phyloP scores from a whole-genome alignment of 2,888 invertebrate species.

The Leptinotarsa juncta region DNA sequence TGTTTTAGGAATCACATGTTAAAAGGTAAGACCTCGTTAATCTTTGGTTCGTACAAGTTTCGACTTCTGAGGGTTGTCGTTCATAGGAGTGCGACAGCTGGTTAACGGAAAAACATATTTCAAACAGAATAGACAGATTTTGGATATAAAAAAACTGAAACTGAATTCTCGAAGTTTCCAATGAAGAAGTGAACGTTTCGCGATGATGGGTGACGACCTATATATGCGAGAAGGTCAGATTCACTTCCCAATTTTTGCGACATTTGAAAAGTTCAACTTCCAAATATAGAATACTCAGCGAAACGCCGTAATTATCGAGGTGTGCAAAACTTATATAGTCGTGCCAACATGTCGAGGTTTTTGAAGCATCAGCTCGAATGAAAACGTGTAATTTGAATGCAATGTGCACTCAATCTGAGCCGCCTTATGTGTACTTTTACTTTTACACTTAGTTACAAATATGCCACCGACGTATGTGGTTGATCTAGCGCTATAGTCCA shows the following conservation, averaged over 20 bases:
- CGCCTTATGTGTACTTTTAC: conserved; percentile 9
- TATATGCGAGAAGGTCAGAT: not conserved
- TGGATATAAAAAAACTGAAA: too few relatives aligned
- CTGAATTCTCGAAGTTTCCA: too few relatives aligned
- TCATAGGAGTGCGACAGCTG: too few relatives aligned
- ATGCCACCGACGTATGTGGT: not conserved
- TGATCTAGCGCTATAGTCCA: not conserved
- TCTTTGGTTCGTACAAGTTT: too few relatives aligned
- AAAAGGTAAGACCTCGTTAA: too few relatives aligned
- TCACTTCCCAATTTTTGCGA: not conserved
- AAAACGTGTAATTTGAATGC: conserved; percentile 1
- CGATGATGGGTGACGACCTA: not conserved
- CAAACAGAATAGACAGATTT: too few relatives aligned
- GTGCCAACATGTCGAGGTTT: conserved; percentile 1
- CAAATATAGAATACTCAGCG: conserved; percentile 8
- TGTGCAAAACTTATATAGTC: not conserved
- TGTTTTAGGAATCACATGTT: too few relatives aligned
- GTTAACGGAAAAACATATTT: too few relatives aligned
- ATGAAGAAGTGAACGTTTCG: not conserved
- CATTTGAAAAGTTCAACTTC: conserved; percentile 14
- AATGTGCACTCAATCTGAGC: not conserved
- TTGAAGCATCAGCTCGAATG: not conserved
- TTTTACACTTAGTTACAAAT: conserved; percentile 3
- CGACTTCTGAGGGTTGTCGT: too few relatives aligned
- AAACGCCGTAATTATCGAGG: not conserved